Base-by-base conservation (phyloP, 1,140 invertebrate genomes). In the Pogonomyrmex californicus region DNA sequence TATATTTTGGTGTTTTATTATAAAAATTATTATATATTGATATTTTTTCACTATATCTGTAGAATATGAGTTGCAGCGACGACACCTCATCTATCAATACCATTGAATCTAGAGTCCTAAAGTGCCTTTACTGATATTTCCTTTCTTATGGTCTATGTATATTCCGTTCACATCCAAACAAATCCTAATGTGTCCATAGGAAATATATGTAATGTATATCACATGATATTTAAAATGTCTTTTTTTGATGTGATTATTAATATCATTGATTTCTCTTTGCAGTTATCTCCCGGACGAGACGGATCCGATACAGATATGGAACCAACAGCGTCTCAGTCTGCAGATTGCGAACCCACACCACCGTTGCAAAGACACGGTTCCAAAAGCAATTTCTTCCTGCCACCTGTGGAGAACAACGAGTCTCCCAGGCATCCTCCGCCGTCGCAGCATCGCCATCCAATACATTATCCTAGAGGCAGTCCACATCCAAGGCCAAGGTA, bases 341-440 rank as follows among this genome's bases (percentile, higher is more conserved):
- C 98, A 92, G 98, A 99, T 96, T 99, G 98, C 95, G 98, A 99
- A 94, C 98, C 98, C 44, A 98, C 98, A 87, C 98, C 98, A 41
- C 98, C 98, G 17, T 95, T 98, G 81, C 98, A 98, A 94, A 96
- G 98, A 89, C 98, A 98, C 88, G 98, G 98, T 91, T 99, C 98
- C 62, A 98, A 98, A 94, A 98, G 96, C 91, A 99, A 99, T 95
- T 98, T 99, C 95, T 99, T 99, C 96, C 96, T 98, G 92, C 97
- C 97, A 71, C 97, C 97, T 86, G 95, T 96, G 87, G 95, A 96
- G 88, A 96, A 95, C 68, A 96, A 95, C 41, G 97, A 97, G 86
- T 97, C 97, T 86, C 97, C 97, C 51, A 95, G 97, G 81, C 96
- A 97, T 92, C 95, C 95, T 75, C 95, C 95, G 82, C 95, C 96